Base-by-base conservation (phyloP, 64 coral and sea anemone species). In the Actinia equina region DNA sequence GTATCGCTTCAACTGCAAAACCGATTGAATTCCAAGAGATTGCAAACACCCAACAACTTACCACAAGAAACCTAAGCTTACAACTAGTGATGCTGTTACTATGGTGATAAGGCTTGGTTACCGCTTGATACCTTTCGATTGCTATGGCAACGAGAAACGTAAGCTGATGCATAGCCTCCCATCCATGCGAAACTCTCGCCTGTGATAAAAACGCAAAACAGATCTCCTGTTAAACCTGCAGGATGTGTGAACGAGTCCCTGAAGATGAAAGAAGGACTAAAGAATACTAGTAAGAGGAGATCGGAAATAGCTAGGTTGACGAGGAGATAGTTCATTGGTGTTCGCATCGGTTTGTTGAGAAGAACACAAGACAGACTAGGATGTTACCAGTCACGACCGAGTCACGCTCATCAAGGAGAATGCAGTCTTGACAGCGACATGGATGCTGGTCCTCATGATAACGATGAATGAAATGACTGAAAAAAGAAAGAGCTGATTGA, bases 251-350 rank as follows among this genome's bases (percentile, higher is more conserved):
- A 91, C 4, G 85, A 51, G 45, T 82, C 84, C 20, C 59, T 82
- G 59, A 91, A 86, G 19, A 91, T 91, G 77, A 86, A 91, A n/a
- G 85, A 77, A 56, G 90, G 90, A 0, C 74, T 79, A 22, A 91
- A 82, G 77, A 91, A 91, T 53, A 91, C 78, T 14, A 86, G 71
- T 18, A 91, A 56, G 42, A 91, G 80, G 46, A 91, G 64, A 18
- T 91, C 90, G 15, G 90, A 85, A 7, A 85, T 86, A 15, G 85
- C 90, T 4, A 91, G 77, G 61, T 67, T 91, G 8, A 91, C 90
- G 17, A 91, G 84, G 54, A 91, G 71, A 44, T 86, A 86, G 84
- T 91, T 91, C 90, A 91, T 91, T 5, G 90, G 54, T 45, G 77
- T 91, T 69, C 90, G 45, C 85, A 91, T 86, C 20, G 55, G 57